A percentile compares a stretch with the other conserved stretches of the same genome.
These are phyloP conservation scores for Menidia menidia DNA, from an alignment of 2,797 vertebrate genomes.

Conservation along the genomic window DNA sequence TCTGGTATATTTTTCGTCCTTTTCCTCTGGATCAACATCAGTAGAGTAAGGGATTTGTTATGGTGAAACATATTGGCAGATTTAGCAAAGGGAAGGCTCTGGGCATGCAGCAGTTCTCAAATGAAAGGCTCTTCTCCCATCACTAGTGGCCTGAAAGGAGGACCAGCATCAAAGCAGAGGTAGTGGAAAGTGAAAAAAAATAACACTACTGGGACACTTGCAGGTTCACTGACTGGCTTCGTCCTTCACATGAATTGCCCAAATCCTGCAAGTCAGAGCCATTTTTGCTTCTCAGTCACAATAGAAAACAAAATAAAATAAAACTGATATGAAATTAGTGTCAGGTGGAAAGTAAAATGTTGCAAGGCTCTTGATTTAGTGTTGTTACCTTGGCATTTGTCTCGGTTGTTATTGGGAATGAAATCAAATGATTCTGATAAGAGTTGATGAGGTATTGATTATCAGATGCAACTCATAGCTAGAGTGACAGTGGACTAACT, in stretches of 20 bases:
- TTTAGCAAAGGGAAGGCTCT: constrained; percentile 38
- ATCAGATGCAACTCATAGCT: constrained; percentile 20
- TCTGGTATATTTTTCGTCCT: constrained; percentile 28
- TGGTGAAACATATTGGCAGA: constrained; percentile 47
- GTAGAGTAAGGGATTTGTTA: constrained; percentile 51
- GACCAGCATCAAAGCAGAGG: constrained; percentile 53
- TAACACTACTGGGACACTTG: constrained; percentile 35
- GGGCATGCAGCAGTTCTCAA: constrained; percentile 26
- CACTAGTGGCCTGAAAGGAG: constrained; percentile 38
- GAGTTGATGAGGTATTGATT: constrained; percentile 59
- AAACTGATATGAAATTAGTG: no score
- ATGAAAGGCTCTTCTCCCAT: constrained; percentile 46
- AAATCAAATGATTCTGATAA: no score
- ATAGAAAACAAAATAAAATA: no score
- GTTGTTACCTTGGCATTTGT: no score
- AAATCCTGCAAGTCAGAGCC: constrained; percentile 30
- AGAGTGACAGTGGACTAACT: constrained; percentile 50
- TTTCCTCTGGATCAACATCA: constrained; percentile 52
- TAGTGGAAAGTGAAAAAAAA: constrained; percentile 32
- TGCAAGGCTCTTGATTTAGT: no score
- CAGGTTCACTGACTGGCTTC: constrained; percentile 37
- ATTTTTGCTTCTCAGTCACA: not conserved
- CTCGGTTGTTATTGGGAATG: no score
- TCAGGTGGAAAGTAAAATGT: no score
- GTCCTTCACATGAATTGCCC: constrained; percentile 24